Conservation (phyloP, 2,797 vertebrate species). For the Cirrhinus molitorella region DNA sequence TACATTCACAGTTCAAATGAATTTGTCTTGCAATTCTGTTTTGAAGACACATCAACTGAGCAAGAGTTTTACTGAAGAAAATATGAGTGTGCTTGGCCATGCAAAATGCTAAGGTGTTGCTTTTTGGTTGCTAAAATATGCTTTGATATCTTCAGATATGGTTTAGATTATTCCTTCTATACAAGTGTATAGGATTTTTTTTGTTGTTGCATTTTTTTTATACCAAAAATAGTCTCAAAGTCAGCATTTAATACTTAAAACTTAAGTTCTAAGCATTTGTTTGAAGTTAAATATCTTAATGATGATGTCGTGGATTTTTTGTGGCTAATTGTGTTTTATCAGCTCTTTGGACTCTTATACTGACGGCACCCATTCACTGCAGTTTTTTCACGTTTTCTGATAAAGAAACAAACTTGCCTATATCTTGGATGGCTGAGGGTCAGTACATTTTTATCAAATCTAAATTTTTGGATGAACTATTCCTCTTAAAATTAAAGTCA, state of each 20-base stretch:
- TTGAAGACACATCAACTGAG: not conserved
- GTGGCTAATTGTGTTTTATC: not conserved
- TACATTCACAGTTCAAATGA: not conserved
- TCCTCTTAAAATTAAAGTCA: too few relatives aligned
- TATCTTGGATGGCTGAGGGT: too few relatives aligned
- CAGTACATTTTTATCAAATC: too few relatives aligned
- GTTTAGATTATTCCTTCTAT: not conserved
- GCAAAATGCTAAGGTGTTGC: not conserved
- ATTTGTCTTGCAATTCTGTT: not conserved
- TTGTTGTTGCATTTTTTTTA: too few relatives aligned
- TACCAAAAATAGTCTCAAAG: not conserved
- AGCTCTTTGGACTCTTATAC: not conserved
- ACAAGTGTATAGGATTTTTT: not conserved
- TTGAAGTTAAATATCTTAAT: not conserved
- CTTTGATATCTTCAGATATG: not conserved
- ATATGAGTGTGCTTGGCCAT: not conserved
- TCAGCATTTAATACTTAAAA: too few relatives aligned
- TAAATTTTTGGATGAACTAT: too few relatives aligned
- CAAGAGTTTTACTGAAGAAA: not conserved
- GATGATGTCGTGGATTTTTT: not conserved
- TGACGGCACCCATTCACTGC: not conserved
- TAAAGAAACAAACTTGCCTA: too few relatives aligned
- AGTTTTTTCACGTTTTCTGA: too few relatives aligned
- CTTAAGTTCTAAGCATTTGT: not conserved
- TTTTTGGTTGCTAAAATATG: slow-evolving; percentile 11